Conservation (phyloP, 2,797 vertebrate genomes). For the Megalops cyprinoides region DNA sequence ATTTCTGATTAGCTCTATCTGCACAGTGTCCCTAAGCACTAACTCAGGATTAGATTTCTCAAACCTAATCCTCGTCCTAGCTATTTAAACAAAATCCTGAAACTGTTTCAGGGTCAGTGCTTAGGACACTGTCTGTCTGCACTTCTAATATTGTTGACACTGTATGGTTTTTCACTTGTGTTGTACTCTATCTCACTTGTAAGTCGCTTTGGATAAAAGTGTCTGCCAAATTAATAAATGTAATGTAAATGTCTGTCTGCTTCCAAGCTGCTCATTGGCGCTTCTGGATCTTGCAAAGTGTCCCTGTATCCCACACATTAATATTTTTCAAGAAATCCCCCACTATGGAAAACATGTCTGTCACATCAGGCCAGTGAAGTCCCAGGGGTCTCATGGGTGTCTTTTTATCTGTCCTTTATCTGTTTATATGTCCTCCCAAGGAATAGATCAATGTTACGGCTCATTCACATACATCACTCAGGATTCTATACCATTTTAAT, state of each 20-base stretch:
- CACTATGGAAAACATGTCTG: background rate
- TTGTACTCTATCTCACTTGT: no score
- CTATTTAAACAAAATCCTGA: background rate
- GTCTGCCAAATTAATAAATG: no score
- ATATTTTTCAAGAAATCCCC: background rate
- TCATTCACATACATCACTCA: background rate
- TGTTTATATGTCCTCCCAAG: background rate
- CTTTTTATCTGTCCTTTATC: no score
- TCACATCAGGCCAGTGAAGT: background rate
- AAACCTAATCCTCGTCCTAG: background rate
- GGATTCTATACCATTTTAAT: no score
- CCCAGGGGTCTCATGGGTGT: background rate
- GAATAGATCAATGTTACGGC: background rate
- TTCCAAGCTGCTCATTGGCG: background rate
- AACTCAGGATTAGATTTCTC: background rate
- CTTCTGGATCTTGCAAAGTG: background rate
- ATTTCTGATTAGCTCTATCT: background rate
- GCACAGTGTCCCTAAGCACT: background rate
- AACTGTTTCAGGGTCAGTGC: background rate
- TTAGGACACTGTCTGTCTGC: background rate
- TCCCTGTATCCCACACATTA: background rate
- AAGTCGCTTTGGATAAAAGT: no score
- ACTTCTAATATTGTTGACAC: no score
- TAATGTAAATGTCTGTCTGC: background rate
- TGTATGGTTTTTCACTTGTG: no score